A percentile compares a stretch with the other conserved stretches of the same genome.
These are phyloP conservation scores for Rhagonycha lutea DNA, from an alignment of 2,888 invertebrate genomes.

Conservation along the genomic window DNA sequence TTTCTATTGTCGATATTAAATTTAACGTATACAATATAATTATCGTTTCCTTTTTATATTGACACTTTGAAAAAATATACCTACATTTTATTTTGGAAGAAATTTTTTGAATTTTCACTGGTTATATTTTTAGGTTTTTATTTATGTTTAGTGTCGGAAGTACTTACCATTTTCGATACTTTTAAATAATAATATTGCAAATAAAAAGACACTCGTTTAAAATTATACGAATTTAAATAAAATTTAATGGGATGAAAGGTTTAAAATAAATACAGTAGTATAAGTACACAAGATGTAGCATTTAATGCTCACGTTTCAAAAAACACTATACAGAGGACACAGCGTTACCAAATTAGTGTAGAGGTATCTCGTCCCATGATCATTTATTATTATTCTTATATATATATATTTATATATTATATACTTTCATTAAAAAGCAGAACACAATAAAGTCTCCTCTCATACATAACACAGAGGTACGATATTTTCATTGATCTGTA, in stretches of 20 bases:
- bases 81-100: no score
- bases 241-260: constrained; percentile 11
- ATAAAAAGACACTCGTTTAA: neutral
- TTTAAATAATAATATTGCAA: neutral
- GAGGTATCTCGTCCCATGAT: constrained; percentile 57
- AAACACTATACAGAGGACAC: constrained; percentile 59
- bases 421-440: constrained; percentile 58
- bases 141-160: neutral
- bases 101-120: no score
- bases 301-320: constrained; percentile 59
- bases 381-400: constrained; percentile 47
- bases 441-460: constrained; percentile 58
- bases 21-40: no score
- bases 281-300: constrained; percentile 60
- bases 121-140: no score
- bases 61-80: no score
- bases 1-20: no score
- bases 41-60: no score
- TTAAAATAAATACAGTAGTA: constrained; percentile 37
- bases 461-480: constrained; percentile 57
- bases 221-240: neutral
- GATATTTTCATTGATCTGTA: constrained; percentile 50
- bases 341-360: constrained; percentile 57
- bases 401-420: constrained; percentile 33
- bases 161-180: neutral